Base-by-base conservation (phyloP, 2,797 vertebrate species). In the Neostethus bicornis region DNA sequence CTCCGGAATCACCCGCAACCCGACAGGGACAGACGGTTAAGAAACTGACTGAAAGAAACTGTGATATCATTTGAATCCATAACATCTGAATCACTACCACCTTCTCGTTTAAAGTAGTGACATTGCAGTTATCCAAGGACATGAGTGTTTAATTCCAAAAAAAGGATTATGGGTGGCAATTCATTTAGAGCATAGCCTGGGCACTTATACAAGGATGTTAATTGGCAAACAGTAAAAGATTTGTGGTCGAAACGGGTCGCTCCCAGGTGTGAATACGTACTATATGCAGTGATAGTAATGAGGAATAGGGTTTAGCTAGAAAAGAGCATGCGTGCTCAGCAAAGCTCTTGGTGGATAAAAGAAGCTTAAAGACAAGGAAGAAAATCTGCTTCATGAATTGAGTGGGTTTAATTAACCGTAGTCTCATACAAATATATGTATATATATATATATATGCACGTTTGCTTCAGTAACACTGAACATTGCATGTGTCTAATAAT, bases 341-440 rank as follows among this genome's bases (percentile, higher is more conserved):
- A 78, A 85, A 82, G 83, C 57, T 60, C 68, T 67, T 50, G 59
- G 51, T 45, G 79, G 82, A 85, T 85, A 76, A 81, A 83, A 79
- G 68, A 61, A 80, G 80, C 84, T 85, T 84, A 80, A 79, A 84
- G 76, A 85, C 80, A 85, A 83, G 85, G 77, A 77, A 61, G 51
- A 73, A 81, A 81, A 83, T 83, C 62, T 79, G 70, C 75, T 71
- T 72, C 47, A 67, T 80, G 66, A 80, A 84, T 74, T 68, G 69
- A 85, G 69, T 67, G 62, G 79, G 80, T 86, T 88, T 79, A 77
- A 85, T 85, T 71, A 86, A 82, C 73, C 59, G 48, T 25, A 25
- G 53, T 60, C 44, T 61, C n/a, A n/a, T n/a, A n/a, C n/a, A n/a
- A n/a, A n/a, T n/a, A n/a, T n/a, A n/a, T n/a, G n/a, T n/a, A n/a